Evolutionary conservation across 2,113 vertebrate species (phyloP).

Genomic region (Toxotes jaculatrix): DNA sequence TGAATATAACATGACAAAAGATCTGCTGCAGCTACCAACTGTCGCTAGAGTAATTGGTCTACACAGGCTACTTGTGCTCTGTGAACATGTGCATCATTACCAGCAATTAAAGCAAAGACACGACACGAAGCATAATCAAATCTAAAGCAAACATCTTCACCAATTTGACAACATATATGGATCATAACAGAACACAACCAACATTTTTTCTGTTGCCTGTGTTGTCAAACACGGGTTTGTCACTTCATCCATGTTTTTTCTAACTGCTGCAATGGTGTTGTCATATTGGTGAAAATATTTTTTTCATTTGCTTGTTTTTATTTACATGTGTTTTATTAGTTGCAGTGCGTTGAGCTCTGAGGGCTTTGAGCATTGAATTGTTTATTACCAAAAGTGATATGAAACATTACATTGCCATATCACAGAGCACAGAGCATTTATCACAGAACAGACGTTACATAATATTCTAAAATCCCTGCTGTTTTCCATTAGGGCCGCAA

Average conservation of each 20-base stretch:
- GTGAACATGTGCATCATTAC: constrained; percentile 1
- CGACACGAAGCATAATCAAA: neutral
- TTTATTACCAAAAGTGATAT: neutral
- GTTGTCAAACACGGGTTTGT: neutral
- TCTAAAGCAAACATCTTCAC: constrained; percentile 7
- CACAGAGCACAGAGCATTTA: constrained; percentile 11
- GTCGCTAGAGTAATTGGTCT: constrained; percentile 1
- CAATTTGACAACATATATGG: neutral
- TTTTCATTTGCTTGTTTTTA: neutral
- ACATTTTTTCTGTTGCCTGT: neutral
- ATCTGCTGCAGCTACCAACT: neutral
- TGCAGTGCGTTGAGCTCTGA: neutral
- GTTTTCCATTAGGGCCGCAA: neutral
- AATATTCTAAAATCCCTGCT: neutral
- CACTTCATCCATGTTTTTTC: neutral
- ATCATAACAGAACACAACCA: neutral
- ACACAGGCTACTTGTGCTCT: neutral
- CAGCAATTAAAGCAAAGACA: constrained; percentile 1
- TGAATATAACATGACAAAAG: constrained; percentile 16
- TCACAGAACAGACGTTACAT: neutral
- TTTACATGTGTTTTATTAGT: neutral
- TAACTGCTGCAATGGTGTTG: neutral
- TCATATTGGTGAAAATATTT: neutral
- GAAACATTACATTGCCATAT: neutral
- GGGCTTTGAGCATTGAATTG: neutral